These are phyloP conservation scores for Brachylomia viminalis DNA, from an alignment of 2,888 invertebrate species.

Conservation along the genomic window DNA sequence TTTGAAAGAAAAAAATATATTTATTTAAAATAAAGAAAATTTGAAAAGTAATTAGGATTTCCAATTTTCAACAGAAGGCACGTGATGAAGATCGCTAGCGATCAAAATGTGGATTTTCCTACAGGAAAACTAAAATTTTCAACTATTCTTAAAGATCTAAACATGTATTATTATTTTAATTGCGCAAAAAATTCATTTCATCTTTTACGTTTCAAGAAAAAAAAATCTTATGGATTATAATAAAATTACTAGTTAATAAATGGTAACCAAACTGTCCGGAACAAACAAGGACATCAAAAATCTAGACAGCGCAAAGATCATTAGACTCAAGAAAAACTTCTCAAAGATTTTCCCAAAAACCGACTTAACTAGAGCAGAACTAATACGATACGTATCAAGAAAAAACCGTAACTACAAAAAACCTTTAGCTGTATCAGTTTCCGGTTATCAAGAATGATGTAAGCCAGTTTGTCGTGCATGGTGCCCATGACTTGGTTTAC, in stretches of 20 bases:
- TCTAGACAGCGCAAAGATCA: not conserved
- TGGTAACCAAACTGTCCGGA: not conserved
- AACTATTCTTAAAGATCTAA: too few relatives aligned
- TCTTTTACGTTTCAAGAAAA: not conserved
- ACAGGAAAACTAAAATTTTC: not conserved
- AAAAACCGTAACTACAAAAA: conserved; percentile 56
- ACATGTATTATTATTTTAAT: too few relatives aligned
- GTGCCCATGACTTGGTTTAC: conserved; percentile 73
- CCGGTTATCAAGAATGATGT: conserved; percentile 69
- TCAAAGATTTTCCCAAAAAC: conserved; percentile 7
- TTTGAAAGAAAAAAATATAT: not conserved
- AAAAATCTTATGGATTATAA: rapidly evolving
- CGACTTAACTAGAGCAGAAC: conserved; percentile 63
- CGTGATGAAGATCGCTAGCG: not conserved
- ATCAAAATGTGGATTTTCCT: not conserved
- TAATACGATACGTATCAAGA: conserved; percentile 21
- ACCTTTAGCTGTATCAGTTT: conserved; percentile 60
- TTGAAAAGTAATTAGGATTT: not conserved
- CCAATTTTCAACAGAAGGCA: not conserved
- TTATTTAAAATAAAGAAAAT: not conserved
- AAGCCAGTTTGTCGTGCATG: conserved; percentile 70
- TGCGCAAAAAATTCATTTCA: too few relatives aligned
- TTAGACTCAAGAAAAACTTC: conserved; percentile 14
- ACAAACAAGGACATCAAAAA: not conserved
- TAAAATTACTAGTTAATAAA: not conserved